These are phyloP conservation scores for Sebastes jordani DNA, from an alignment of 2,797 vertebrate species.

Conservation along the genomic window DNA sequence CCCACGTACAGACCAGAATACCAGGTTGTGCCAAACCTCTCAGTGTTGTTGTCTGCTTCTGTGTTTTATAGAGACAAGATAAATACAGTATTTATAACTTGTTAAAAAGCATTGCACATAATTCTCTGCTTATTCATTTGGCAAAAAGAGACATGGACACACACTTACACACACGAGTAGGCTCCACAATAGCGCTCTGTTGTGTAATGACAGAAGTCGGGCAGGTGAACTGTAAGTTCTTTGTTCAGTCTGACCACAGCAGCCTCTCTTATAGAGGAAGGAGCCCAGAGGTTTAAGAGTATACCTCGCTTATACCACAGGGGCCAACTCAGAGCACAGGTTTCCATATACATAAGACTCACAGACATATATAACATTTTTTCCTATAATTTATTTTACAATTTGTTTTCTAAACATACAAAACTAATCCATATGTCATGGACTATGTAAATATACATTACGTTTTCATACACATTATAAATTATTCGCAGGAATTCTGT, in stretches of 20 bases:
- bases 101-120: conserved; percentile 8
- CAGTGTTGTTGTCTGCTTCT: neutral
- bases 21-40: neutral
- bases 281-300: conserved; percentile 59
- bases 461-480: neutral
- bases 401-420: conserved; percentile 2
- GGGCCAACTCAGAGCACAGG: conserved; percentile 37
- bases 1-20: neutral
- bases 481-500: conserved; percentile 15
- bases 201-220: conserved; percentile 64
- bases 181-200: conserved; percentile 71
- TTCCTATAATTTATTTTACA: conserved; percentile 19
- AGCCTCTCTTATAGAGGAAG: conserved; percentile 63
- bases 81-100: conserved; percentile 31
- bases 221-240: conserved; percentile 80
- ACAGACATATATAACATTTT: neutral
- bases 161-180: neutral
- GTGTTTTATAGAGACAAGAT: conserved; percentile 10
- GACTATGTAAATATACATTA: conserved; percentile 2
- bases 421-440: conserved; percentile 11
- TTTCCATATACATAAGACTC: conserved; percentile 53
- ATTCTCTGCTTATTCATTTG: conserved; percentile 1
- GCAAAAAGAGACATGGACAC: conserved; percentile 1
- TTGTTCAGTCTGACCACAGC: conserved; percentile 71
- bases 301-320: conserved; percentile 49